A percentile compares a stretch with the other conserved stretches of the same genome.
Conservation (phyloP, 2,888 invertebrate species). For the Nemapogon koenigi region DNA sequence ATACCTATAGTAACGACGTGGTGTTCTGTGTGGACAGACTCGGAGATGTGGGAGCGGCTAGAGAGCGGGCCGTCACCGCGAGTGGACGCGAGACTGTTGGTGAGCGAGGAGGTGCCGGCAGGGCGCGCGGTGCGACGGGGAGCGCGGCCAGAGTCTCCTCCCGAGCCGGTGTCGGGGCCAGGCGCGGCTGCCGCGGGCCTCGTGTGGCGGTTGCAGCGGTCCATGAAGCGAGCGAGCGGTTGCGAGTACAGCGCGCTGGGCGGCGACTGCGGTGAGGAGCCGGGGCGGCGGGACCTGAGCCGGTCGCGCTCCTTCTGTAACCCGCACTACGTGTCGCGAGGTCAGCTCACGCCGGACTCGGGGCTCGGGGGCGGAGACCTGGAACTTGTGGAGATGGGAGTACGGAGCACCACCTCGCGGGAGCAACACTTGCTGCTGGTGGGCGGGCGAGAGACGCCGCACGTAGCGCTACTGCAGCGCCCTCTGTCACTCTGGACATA, state of each 20-base stretch:
- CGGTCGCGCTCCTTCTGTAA: slow-evolving; percentile 71
- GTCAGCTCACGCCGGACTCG: slow-evolving; percentile 75
- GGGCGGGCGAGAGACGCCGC: slow-evolving; percentile 82
- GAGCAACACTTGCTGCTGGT: slow-evolving; percentile 56
- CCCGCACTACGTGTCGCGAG: slow-evolving; percentile 75
- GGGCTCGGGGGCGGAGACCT: slow-evolving; percentile 60
- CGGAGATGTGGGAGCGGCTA: slow-evolving; percentile 79
- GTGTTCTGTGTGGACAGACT: slow-evolving; percentile 43
- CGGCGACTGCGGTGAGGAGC: slow-evolving; percentile 31
- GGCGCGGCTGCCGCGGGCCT: slow-evolving; percentile 48
- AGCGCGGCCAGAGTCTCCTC: slow-evolving; percentile 21
- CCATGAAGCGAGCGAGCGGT: slow-evolving; percentile 73
- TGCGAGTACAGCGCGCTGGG: slow-evolving; percentile 75
- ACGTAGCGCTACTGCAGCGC: slow-evolving; percentile 75
- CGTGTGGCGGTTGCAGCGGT: slow-evolving; percentile 71
- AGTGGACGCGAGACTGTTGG: slow-evolving; percentile 72
- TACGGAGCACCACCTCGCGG: slow-evolving; percentile 42
- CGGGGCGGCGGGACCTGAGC: slow-evolving; percentile 52
- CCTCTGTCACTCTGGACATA: slow-evolving; percentile 83
- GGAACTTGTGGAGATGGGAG: slow-evolving; percentile 46
- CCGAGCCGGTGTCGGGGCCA: slow-evolving; percentile 18
- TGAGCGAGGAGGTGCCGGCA: slow-evolving; percentile 61
- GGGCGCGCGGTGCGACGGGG: too few relatives aligned
- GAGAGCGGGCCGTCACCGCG: slow-evolving; percentile 71
- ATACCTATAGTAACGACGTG: neutral